Evolutionary conservation across 37 sponge, comb jelly and placozoan genomes (phyloP), one percentile per base, ranked within the genome.

Genomic region (Cliona cf. orientalis): DNA sequence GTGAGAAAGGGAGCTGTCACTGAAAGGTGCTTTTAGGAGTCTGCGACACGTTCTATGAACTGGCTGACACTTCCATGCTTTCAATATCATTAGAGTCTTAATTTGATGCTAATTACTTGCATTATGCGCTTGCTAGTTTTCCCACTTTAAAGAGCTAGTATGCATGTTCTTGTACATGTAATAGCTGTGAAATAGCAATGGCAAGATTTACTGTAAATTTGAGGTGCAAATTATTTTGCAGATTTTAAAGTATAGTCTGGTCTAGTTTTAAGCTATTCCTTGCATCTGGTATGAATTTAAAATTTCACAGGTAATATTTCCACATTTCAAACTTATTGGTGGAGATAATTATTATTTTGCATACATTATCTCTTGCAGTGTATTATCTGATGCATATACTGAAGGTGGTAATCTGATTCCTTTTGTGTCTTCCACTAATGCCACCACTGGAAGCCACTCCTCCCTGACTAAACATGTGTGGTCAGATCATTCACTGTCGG

Each of bases 401-500:
- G 56, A 64, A 42, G 75, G 84, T 63, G 76, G 85, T 2, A 5
- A 34, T 7, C 39, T 61, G 33, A 23, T 61, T 2, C 81, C 79
- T 0, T 37, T 59, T 6, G 42, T 45, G 65, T 58, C 49, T 4
- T 34, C 34, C 42, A 36, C 65, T 26, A 5, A 26, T 26, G 19
- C 23, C 43, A 49, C 38, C 28, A 23, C 23, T n/a, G 22, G 28
- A 4, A 2, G 25, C 0, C 41, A n/a, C 39, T 21, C 68, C 3
- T 45, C 89, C 29, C 42, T 72, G 42, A 76, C 76, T n/a, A 58
- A 58, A 4, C 89, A 93, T 42, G 61, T 79, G 19, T 93, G 94
- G 94, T 61, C 82, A 57, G 80, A 91, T 59, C 97, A 97, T 58
- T 76, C 95, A 1, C 86, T 91, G 58, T 82, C 95, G 25, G 80